Base-by-base conservation (phyloP, 2,113 vertebrate genomes). In the Rhadina sibilatrix region DNA sequence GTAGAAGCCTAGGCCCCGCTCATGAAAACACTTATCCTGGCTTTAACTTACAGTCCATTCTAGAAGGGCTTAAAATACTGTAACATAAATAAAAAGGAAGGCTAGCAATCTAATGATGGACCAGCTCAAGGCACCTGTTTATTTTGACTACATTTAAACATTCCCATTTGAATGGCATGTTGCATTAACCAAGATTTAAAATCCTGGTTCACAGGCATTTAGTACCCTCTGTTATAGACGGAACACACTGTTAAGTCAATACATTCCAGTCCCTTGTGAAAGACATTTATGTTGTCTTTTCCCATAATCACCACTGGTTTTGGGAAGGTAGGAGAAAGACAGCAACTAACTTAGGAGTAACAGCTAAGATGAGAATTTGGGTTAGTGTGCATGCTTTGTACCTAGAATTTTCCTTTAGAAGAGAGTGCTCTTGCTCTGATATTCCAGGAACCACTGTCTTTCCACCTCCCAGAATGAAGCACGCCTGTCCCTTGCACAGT, bases 51-150 rank as follows among this genome's bases (percentile, higher is more conserved):
- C 20, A 81, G n/a, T 70, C 77, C 11, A 5, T 66, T 93, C 30
- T 70, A 66, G 59, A 77, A 94, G 24, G 47, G 47, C 42, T 86
- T 92, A 83, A 79, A 86, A 66, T 75, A 92, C 60, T n/a, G 7
- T 63, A 88, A 49, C 15, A 31, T 59, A 88, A 90, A 71, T 42
- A 47, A 90, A 94, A 89, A 87, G 37, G 49, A 93, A 85, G 27
- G 68, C 40, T 90, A 86, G 52, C 81, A 94, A 54, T 57, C 80
- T 90, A 70, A 54, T 59, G 56, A 89, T 64, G 65, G 69, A 94
- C 83, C 37, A 94, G 53, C 77, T 82, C 87, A 96, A 96, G 89
- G 93, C 77, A 97, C 89, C 88, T 86, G 56, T 84, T 93, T 94
- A 77, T 96, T 95, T 68, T 78, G 70, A 94, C 83, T 86, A 86